Evolutionary conservation across 2,888 invertebrate species (phyloP), one percentile per base, ranked within the genome.

Genomic region (Zygogramma bicolorata): DNA sequence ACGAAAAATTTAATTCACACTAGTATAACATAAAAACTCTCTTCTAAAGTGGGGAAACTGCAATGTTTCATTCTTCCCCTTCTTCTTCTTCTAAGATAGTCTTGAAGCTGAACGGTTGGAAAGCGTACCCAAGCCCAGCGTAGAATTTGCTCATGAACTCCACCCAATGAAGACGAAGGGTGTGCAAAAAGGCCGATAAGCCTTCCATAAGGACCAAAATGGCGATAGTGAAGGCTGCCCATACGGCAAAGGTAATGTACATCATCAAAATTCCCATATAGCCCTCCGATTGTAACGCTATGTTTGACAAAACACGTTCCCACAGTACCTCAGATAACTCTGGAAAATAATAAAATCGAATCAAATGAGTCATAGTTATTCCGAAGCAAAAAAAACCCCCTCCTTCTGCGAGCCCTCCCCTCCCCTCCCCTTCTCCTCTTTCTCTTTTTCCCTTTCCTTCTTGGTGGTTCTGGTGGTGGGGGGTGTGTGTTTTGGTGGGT

Each of bases 131-230:
- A 78, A 91, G 88, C 73, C 97, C 97, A 20, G 90, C 86, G 86
- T 96, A 97, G 89, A 97, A 97, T 88, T 97, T 97, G 88, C 90
- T 91, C 87, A 92, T 91, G 85, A 93, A 93, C 88, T 97, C 97
- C 83, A 97, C 97, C 82, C 97, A 97, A 86, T 97, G 96, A 77
- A 97, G 90, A 86, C 96, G 91, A 58, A 97, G 90, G 0, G 96
- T 96, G 83, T 97, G 97, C 66, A 97, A 89, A 87, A 97, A 97
- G 10, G 97, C 97, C 0, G 95, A 96, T 10, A 97, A 89, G 0
- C 97, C 97, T 86, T 97, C 97, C 97, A 97, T 97, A 76, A 96
- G 88, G 53, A 97, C 93, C 20, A 97, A 88, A 79, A 97, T 95
- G 76, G 93, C 92, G 22, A 97, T 86, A 0, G 96, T 97, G 83